phyloP scores from a whole-genome alignment of 2,888 invertebrate genomes.

The Latrodectus hesperus region DNA sequence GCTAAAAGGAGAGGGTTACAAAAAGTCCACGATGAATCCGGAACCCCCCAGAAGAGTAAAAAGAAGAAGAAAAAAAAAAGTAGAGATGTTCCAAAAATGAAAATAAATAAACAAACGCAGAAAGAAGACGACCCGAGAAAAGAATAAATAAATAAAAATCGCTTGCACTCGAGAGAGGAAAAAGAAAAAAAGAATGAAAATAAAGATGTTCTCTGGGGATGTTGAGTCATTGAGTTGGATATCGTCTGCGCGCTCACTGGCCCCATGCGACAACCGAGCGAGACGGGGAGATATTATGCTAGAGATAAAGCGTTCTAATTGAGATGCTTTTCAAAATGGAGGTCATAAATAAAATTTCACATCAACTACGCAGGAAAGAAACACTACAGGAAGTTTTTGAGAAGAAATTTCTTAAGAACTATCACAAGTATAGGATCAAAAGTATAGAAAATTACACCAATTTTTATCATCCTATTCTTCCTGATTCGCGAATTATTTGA shows the following conservation, averaged over 20 bases:
- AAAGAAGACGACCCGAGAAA: neutral
- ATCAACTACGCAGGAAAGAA: no score
- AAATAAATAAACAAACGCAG: neutral
- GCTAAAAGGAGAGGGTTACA: constrained; percentile 43
- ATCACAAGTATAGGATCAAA: no score
- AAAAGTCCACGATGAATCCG: constrained; percentile 9
- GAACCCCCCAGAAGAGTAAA: neutral
- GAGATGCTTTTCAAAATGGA: constrained; percentile 17
- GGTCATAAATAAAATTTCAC: neutral
- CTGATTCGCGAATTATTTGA: no score
- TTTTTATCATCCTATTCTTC: no score
- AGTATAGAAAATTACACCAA: no score
- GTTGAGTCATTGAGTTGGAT: constrained; percentile 22
- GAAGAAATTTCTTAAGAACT: no score
- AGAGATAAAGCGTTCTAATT: constrained; percentile 36
- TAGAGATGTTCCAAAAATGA: constrained; percentile 2
- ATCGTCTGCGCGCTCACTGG: constrained; percentile 3
- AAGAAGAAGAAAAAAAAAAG: neutral
- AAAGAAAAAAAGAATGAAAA: constrained; percentile 9
- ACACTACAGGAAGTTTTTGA: no score
- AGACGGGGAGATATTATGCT: constrained; percentile 24
- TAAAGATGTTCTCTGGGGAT: constrained; percentile 9
- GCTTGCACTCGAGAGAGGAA: neutral
- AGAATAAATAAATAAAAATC: neutral
- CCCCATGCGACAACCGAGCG: constrained; percentile 4